A percentile compares a stretch with the other conserved stretches of the same genome.
These are phyloP conservation scores for Andrena marginata DNA, from an alignment of 2,888 invertebrate species.

Conservation along the genomic window DNA sequence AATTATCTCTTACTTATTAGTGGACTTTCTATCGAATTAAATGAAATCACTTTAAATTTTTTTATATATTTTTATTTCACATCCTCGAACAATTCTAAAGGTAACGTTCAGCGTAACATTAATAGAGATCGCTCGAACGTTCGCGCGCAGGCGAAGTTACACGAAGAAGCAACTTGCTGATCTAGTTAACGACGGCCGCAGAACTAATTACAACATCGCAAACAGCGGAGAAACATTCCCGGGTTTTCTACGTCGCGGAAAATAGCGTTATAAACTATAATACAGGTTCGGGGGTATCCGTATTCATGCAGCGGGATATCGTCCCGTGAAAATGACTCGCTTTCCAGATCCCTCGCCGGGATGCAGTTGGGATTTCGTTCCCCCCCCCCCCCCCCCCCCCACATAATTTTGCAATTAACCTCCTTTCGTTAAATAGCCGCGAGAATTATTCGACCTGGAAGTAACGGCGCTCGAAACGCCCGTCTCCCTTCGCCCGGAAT, in stretches of 20 bases:
- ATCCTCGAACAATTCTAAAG: too few species aligned
- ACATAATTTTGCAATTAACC: constrained; percentile 63
- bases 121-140: not conserved
- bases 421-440: constrained; percentile 39
- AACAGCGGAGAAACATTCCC: too few species aligned
- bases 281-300: not conserved
- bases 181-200: too few species aligned
- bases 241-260: too few species aligned
- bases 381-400: not conserved
- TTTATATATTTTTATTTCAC: too few species aligned
- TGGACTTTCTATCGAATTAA: too few species aligned
- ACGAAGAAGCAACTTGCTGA: too few species aligned
- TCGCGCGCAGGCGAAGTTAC: too few species aligned
- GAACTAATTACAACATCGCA: too few species aligned
- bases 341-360: not conserved
- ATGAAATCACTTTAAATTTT: too few species aligned
- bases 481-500: not conserved
- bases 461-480: constrained; percentile 16
- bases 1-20: too few species aligned
- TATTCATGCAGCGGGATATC: not conserved
- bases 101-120: too few species aligned
- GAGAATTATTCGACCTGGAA: constrained; percentile 19
- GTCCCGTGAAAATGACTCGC: not conserved
- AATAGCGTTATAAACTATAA: not conserved
- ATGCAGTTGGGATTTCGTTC: not conserved